Evolutionary conservation across 2,797 vertebrate genomes (phyloP).

Genomic region (Taeniopygia guttata): DNA sequence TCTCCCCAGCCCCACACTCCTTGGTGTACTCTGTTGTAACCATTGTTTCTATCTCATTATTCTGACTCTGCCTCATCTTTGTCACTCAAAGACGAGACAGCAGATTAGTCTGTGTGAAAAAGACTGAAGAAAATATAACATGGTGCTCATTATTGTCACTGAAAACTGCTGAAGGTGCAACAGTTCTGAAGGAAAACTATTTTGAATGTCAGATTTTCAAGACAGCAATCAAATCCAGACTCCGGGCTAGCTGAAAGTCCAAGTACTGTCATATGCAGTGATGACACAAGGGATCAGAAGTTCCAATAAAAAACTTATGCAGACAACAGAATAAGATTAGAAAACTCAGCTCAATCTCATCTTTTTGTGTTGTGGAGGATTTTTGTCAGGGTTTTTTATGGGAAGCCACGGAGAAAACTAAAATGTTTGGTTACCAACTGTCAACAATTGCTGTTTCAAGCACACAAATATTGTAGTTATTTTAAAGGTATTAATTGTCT

Average conservation of each 20-base stretch:
- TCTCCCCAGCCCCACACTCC: not conserved
- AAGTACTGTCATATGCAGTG: not conserved
- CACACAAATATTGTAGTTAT: not conserved
- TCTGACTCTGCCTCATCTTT: not conserved
- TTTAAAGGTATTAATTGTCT: not conserved
- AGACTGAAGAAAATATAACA: not conserved
- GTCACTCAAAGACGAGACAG: not conserved
- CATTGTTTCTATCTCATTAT: not conserved
- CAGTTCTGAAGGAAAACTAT: not conserved
- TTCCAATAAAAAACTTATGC: not conserved
- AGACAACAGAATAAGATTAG: not conserved
- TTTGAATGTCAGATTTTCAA: not conserved
- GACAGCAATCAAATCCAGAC: not conserved
- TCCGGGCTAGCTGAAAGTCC: not conserved
- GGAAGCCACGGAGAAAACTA: not conserved
- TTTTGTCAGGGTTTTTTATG: not conserved
- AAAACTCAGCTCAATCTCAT: not conserved
- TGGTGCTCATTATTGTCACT: not conserved
- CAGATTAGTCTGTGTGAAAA: not conserved
- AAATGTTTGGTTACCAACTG: not conserved
- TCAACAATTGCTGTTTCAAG: not conserved
- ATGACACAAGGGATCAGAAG: not conserved
- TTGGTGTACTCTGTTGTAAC: not conserved
- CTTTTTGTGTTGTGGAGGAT: rapidly evolving
- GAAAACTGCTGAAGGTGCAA: not conserved